Evolutionary conservation across 2,113 vertebrate genomes (phyloP), one percentile per base, ranked within the genome.

Genomic region (Rhipidura dahli): DNA sequence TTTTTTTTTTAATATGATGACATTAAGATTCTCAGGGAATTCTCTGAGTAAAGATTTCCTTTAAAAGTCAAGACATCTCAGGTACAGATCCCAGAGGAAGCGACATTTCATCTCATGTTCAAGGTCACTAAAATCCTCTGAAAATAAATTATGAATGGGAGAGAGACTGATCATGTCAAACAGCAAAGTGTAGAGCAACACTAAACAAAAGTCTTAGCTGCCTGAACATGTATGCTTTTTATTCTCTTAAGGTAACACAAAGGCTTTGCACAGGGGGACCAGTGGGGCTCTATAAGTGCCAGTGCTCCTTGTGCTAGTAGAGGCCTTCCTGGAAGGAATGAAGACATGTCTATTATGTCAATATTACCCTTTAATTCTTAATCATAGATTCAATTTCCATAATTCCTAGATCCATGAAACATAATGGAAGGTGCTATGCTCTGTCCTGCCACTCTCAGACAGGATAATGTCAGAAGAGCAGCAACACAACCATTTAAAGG

Each of bases 121-220:
- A 97, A 96, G 94, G 93, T 97, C 87, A 97, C 73, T 56, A 87
- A 96, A 95, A 96, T 47, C 39, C 42, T 94, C 89, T 73, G 75
- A 95, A 97, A 96, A 94, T 86, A 96, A 95, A 87, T 89, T 81
- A 90, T 92, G 75, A 92, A 53, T 79, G 26, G 24, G 39, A 95
- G 37, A 83, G 39, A 96, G 42, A 72, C 33, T 37, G 70, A 88
- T 59, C 47, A 77, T 28, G 18, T 23, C 60, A 89, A 83, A 69
- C 33, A 66, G 59, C 20, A 78, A 89, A 94, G 33, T 30, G 16
- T 20, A 83, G 35, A 79, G n/a, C 20, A 71, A 71, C 35, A 70
- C 22, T 44, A 90, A 93, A 82, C 9, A 35, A 33, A 65, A 86
- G 18, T 24, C 47, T 56, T 30, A 64, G 18, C 63, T 87, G 27